A percentile compares a stretch with the other conserved stretches of the same genome.
These are phyloP conservation scores for Escarpia spicata DNA, from an alignment of 2,888 invertebrate genomes.

Conservation along the genomic window DNA sequence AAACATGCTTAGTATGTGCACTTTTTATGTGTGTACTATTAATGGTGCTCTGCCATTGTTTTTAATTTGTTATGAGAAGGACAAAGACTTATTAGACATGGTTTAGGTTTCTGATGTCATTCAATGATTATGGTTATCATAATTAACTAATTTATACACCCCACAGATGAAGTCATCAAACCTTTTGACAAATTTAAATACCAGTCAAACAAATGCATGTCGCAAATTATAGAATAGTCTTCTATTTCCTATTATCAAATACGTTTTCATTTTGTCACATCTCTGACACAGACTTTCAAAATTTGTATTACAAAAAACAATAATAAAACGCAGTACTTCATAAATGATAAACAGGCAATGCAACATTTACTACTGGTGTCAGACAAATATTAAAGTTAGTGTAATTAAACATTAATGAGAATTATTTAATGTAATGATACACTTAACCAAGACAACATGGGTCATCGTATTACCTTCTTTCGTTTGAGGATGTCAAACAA, in stretches of 20 bases:
- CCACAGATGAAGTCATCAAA: too few species aligned
- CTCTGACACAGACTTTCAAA: background rate
- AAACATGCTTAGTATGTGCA: background rate
- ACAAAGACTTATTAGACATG: background rate
- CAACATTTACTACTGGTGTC: background rate
- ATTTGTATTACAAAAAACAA: background rate
- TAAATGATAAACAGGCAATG: background rate
- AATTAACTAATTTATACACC: too few species aligned
- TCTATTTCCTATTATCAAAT: too few species aligned
- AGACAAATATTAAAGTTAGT: background rate
- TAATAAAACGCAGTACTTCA: background rate
- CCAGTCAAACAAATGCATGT: background rate
- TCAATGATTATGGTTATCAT: too few species aligned
- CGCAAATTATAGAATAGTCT: too few species aligned
- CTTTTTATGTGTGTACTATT: too few species aligned
- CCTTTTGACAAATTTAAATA: background rate
- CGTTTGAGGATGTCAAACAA: conserved; percentile 89
- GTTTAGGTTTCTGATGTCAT: background rate
- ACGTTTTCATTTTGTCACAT: too few species aligned
- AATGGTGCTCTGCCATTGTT: background rate
- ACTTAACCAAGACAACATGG: background rate
- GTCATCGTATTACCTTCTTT: conserved; percentile 77
- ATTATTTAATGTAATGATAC: background rate
- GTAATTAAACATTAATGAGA: background rate
- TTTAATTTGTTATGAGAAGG: background rate